Conservation (phyloP, 2,113 vertebrate genomes). For the Atrichornis clamosus region DNA sequence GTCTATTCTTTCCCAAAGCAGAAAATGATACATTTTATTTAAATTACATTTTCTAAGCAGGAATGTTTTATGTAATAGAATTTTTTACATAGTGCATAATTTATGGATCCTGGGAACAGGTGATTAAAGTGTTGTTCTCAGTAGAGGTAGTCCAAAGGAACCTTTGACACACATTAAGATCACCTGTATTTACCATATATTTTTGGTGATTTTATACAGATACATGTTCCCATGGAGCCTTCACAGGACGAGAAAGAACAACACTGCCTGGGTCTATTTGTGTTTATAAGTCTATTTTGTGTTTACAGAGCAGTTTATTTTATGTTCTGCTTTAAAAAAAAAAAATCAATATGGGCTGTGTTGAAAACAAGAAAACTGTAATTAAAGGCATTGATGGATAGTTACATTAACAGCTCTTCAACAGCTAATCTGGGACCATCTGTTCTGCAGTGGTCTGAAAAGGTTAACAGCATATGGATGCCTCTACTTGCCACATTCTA, state of each 20-base stretch:
- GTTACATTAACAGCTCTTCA: constrained; percentile 16
- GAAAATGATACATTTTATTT: constrained; percentile 4
- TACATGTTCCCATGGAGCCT: not conserved
- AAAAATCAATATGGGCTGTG: not conserved
- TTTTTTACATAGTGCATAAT: not conserved
- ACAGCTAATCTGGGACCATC: constrained; percentile 27
- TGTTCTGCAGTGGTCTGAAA: not conserved
- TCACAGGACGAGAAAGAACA: not conserved
- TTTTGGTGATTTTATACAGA: not conserved
- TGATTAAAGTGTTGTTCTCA: not conserved
- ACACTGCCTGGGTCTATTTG: not conserved
- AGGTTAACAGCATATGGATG: not conserved
- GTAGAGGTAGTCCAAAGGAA: not conserved
- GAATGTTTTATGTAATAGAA: not conserved
- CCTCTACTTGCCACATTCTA: not conserved
- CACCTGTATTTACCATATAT: not conserved
- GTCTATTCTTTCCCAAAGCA: constrained; percentile 22
- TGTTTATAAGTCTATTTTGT: not conserved
- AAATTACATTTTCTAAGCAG: constrained; percentile 4
- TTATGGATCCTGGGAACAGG: not conserved
- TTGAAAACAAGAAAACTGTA: constrained; percentile 18
- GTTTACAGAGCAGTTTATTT: not conserved
- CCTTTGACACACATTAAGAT: not conserved
- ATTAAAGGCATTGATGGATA: constrained; percentile 34
- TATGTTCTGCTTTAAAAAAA: not conserved